These are phyloP conservation scores for Troilus luridus DNA, from an alignment of 2,888 invertebrate species.

Conservation along the genomic window DNA sequence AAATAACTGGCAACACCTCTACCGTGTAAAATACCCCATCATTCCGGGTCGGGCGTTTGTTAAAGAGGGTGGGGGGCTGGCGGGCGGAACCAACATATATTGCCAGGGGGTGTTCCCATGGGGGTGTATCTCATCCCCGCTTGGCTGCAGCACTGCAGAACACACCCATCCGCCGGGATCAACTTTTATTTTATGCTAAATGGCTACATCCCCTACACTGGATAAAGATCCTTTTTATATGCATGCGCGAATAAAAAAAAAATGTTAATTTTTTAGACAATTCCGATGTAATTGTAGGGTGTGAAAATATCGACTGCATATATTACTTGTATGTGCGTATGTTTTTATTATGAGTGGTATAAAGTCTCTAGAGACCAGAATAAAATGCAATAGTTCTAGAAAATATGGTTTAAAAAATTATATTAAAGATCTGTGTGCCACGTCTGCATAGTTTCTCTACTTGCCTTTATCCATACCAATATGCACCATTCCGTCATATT, in stretches of 20 bases:
- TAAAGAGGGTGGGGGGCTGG: constrained; percentile 5
- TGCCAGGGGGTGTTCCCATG: background rate
- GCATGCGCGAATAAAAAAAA: background rate
- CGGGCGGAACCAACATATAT: constrained; percentile 36
- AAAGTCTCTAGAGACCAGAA: too few relatives aligned
- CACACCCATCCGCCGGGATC: constrained; percentile 30
- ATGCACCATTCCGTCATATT: too few relatives aligned
- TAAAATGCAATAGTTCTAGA: too few relatives aligned
- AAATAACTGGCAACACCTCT: constrained; percentile 35
- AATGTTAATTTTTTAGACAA: constrained; percentile 3
- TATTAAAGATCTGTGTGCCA: too few relatives aligned
- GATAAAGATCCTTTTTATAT: constrained; percentile 28
- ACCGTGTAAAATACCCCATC: constrained; percentile 22
- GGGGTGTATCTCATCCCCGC: constrained; percentile 42
- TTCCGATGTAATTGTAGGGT: background rate
- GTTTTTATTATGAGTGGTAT: background rate
- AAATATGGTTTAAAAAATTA: too few relatives aligned
- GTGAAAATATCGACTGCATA: background rate
- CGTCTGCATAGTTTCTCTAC: too few relatives aligned
- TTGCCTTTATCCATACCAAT: too few relatives aligned
- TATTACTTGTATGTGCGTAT: background rate
- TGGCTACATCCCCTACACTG: constrained; percentile 31
- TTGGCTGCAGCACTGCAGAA: constrained; percentile 41
- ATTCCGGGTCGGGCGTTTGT: constrained; percentile 33
- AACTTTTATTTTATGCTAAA: constrained; percentile 46